Conservation (phyloP, 2,888 invertebrate genomes). For the Oxytorus armatus region DNA sequence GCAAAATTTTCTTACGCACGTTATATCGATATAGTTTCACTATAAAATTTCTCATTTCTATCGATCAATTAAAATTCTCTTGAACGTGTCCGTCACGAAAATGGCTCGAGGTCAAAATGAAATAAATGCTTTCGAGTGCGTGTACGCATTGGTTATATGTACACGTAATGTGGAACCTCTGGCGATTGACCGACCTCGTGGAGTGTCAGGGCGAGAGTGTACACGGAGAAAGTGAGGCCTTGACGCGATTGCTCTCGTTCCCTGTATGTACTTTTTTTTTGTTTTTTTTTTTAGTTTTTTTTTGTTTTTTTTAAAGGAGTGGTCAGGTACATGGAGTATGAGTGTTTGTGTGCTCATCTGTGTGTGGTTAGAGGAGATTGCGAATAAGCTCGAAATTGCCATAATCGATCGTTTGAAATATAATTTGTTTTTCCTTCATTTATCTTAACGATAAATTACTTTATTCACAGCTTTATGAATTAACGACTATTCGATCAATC, state of each 20-base stretch:
- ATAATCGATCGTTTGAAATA: conserved; percentile 38
- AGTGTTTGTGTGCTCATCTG: not conserved
- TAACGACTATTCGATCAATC: too few species aligned
- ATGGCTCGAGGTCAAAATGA: conserved; percentile 8
- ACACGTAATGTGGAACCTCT: not conserved
- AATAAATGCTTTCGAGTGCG: not conserved
- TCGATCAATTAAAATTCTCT: conserved; percentile 7
- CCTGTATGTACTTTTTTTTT: conserved; percentile 42
- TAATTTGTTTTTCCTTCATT: conserved; percentile 23
- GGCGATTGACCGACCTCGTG: conserved; percentile 29
- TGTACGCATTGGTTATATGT: not conserved
- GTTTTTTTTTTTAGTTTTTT: conserved; percentile 23
- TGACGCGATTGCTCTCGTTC: conserved; percentile 61
- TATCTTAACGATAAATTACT: conserved; percentile 10
- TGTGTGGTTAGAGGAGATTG: not conserved
- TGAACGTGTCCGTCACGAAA: not conserved
- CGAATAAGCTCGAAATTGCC: conserved; percentile 38
- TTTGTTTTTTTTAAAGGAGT: conserved; percentile 50
- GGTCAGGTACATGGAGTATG: conserved; percentile 51
- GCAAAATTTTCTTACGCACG: not conserved
- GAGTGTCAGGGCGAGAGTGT: conserved; percentile 71
- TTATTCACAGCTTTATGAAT: conserved; percentile 2
- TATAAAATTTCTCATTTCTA: not conserved
- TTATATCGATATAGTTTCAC: not conserved
- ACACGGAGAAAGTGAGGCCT: conserved; percentile 77